phyloP scores from a whole-genome alignment of 2,113 vertebrate genomes.

The Micromys minutus region DNA sequence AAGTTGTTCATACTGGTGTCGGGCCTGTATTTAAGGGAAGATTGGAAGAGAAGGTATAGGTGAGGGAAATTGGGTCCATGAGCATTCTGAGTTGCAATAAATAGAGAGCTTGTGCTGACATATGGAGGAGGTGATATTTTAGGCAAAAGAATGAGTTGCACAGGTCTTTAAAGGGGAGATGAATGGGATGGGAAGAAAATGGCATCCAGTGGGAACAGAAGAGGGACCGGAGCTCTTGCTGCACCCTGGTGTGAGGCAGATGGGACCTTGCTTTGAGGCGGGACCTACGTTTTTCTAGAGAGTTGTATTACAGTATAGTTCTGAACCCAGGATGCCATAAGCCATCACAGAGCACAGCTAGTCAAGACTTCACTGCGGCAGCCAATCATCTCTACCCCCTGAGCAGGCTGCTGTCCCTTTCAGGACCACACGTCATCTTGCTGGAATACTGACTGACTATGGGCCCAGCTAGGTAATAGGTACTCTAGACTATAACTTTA shows the following conservation, averaged over 20 bases:
- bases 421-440: background rate
- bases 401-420: background rate
- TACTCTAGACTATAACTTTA: background rate
- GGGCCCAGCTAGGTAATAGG: background rate
- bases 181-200: background rate
- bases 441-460: background rate
- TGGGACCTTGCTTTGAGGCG: background rate
- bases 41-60: background rate
- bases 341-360: background rate
- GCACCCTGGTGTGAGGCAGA: background rate
- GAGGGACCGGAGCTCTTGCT: background rate
- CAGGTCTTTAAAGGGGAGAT: background rate
- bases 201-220: background rate
- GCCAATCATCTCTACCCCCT: background rate
- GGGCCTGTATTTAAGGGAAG: background rate
- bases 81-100: background rate
- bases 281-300: background rate
- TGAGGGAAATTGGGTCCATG: background rate
- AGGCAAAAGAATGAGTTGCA: background rate
- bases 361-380: background rate
- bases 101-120: background rate
- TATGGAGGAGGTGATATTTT: background rate
- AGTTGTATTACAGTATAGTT: background rate
- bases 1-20: background rate
- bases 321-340: background rate